Conservation (phyloP, 37 sponge, comb jelly and placozoan genomes). For the Crambe crambe region DNA sequence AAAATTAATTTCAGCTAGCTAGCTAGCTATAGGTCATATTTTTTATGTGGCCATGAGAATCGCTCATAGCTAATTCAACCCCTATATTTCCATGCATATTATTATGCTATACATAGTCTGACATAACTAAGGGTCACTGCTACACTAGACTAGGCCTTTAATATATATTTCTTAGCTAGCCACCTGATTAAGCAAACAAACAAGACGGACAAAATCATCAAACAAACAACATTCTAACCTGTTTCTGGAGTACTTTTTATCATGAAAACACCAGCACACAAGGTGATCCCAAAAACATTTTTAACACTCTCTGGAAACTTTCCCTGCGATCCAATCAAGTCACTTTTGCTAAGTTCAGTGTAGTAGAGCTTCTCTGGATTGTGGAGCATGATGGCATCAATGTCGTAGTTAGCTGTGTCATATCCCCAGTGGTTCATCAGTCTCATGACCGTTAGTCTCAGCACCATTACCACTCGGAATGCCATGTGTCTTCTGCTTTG, state of each 20-base stretch:
- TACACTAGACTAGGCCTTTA: too few species aligned
- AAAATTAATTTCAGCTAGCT: too few species aligned
- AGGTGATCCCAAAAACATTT: neutral
- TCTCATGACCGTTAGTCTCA: constrained; percentile 39
- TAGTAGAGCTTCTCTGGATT: constrained; percentile 20
- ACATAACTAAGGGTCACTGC: too few species aligned
- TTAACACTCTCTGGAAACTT: constrained; percentile 4
- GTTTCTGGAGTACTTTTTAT: constrained; percentile 4
- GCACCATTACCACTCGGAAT: constrained; percentile 4
- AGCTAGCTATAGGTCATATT: too few species aligned
- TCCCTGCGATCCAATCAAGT: constrained; percentile 15
- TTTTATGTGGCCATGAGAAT: too few species aligned
- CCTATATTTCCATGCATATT: too few species aligned
- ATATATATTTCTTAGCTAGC: too few species aligned
- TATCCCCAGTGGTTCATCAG: constrained; percentile 38
- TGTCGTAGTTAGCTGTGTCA: neutral
- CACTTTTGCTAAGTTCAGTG: neutral
- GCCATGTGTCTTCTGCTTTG: constrained; percentile 1
- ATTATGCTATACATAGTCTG: too few species aligned
- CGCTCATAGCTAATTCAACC: too few species aligned
- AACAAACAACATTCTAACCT: too few species aligned
- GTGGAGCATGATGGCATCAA: constrained; percentile 18
- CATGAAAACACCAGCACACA: constrained; percentile 25
- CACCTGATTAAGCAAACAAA: too few species aligned
- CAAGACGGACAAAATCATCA: too few species aligned